A percentile compares a stretch with the other conserved stretches of the same genome.
Evolutionary conservation across 2,113 vertebrate genomes (phyloP).

Genomic region (Psittacula cyanocephala): DNA sequence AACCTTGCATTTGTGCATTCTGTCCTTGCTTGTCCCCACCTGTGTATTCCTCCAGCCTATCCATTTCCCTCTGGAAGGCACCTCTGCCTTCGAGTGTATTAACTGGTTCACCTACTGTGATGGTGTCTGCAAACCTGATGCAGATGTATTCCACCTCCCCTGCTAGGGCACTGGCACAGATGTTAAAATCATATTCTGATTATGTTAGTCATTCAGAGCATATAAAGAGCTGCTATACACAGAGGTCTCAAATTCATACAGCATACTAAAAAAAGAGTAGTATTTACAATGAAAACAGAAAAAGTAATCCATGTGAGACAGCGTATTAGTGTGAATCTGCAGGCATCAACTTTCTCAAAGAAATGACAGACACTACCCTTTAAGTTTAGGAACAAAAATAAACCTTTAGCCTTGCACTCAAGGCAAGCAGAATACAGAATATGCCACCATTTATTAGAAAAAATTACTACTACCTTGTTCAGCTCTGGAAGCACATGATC

Average conservation of each 20-base stretch:
- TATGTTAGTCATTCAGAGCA: neutral
- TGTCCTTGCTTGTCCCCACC: neutral
- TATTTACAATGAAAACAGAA: neutral
- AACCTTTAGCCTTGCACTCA: neutral
- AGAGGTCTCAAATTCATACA: neutral
- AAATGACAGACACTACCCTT: neutral
- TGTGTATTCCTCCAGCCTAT: neutral
- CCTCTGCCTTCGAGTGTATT: accelerated
- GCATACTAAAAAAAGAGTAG: neutral
- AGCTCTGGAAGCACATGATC: constrained; percentile 95
- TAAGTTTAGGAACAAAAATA: neutral
- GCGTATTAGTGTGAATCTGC: neutral
- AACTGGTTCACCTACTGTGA: neutral
- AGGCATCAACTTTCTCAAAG: neutral
- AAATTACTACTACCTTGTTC: constrained; percentile 84
- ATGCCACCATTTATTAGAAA: neutral
- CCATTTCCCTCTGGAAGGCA: neutral
- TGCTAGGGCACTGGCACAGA: neutral
- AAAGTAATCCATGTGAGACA: neutral
- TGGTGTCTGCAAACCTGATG: neutral
- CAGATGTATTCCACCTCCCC: neutral
- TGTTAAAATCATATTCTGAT: neutral
- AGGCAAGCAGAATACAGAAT: neutral
- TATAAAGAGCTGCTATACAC: neutral
- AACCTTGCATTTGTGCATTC: neutral